phyloP scores from a whole-genome alignment of 2,113 vertebrate genomes.

The Halcyon senegalensis region DNA sequence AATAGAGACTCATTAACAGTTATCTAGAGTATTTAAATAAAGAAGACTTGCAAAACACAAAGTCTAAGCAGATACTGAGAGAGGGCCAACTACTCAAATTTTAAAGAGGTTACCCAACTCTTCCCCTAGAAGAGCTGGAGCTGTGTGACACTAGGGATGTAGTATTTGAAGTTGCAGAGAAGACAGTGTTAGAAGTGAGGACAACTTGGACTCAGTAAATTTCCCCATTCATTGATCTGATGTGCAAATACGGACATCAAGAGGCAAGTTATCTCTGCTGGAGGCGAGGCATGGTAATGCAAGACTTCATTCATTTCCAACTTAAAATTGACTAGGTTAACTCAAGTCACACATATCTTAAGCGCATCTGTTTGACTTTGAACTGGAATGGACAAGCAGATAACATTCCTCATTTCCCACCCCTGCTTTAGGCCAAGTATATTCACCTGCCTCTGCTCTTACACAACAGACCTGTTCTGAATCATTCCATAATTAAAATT shows the following conservation, averaged over 20 bases:
- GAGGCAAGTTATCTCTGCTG: not conserved
- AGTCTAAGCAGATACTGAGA: not conserved
- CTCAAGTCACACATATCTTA: not conserved
- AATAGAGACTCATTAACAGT: not conserved
- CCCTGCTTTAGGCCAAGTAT: conserved; percentile 20
- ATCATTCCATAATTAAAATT: not conserved
- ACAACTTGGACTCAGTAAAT: not conserved
- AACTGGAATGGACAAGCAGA: conserved; percentile 14
- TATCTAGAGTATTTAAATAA: not conserved
- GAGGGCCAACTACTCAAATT: not conserved
- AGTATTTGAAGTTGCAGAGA: not conserved
- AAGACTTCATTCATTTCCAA: not conserved
- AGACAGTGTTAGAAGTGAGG: not conserved
- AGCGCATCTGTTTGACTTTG: conserved; percentile 29
- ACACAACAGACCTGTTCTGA: not conserved
- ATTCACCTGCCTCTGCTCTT: not conserved
- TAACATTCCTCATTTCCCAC: conserved; percentile 1
- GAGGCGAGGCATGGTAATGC: not conserved
- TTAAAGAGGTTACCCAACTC: not conserved
- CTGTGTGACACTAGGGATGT: not conserved
- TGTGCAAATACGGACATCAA: not conserved
- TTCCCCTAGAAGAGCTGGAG: not conserved
- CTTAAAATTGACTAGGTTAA: not conserved
- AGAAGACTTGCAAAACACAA: not conserved
- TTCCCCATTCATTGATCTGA: not conserved